Evolutionary conservation across 2,888 invertebrate species (phyloP), one percentile per base, ranked within the genome.

Genomic region (Unio delphinus): DNA sequence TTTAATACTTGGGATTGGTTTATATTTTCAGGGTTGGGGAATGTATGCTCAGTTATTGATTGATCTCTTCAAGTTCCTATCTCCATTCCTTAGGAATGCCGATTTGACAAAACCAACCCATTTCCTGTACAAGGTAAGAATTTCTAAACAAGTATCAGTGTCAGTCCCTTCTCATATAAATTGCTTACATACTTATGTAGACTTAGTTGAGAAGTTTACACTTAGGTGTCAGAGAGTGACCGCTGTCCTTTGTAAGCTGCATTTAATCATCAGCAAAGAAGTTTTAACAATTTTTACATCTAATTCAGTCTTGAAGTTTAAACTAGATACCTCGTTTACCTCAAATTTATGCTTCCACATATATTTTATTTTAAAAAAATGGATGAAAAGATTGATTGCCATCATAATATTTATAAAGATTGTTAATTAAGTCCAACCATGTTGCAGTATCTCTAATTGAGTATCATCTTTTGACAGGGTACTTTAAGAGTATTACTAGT

Each of bases 11-110:
- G 28, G 26, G 26, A 65, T 65, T 34, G 34, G 34, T 34, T 34
- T 34, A 34, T 6, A 87, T 82, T 80, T 73, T 2, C 83, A 93
- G 92, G 96, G 96, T 78, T 98, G 98, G 98, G 95, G 95, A 60
- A 95, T 99, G 93, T 99, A 98, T 90, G 96, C 98, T 0, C 98
- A 98, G 88, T 92, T 99, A 72, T 92, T 99, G 73, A 94, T 97
- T 83, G 98, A 98, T 90, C 92, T 99, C 75, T 98, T 99, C 92
- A 97, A 96, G 90, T 99, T 97, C 91, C 92, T 99, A 80, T 95
- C 98, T 61, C 99, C 99, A 23, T 99, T 98, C 92, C 92, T 99
- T 79, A 93, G 99, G 67, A 99, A 99, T 91, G 98, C 99, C 0
- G 98, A 99, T 87, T 92, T 99, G 54, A 96, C 97, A 6, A 95